Percentiles rank a stretch among this genome's conserved stretches.
Evolutionary conservation across 1,140 invertebrate genomes (phyloP).

Genomic region (Patella vulgata): DNA sequence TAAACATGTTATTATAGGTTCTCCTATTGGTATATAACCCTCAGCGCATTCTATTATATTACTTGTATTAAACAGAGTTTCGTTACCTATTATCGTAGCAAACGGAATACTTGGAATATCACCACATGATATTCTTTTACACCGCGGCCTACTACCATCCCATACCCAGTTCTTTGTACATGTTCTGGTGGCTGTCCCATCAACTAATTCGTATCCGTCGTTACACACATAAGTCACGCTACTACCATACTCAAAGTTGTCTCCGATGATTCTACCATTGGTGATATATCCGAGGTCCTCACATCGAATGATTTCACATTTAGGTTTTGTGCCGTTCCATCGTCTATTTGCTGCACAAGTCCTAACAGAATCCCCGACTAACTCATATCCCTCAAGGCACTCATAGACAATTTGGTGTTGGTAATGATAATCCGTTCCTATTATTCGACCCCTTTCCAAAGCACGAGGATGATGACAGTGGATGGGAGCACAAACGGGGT

Average conservation of each 20-base stretch:
- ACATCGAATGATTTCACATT: slow-evolving; percentile 72
- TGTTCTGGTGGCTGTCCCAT: slow-evolving; percentile 49
- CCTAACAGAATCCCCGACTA: slow-evolving; percentile 70
- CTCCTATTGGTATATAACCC: slow-evolving; percentile 74
- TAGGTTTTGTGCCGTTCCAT: slow-evolving; percentile 82
- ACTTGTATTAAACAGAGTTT: slow-evolving; percentile 32
- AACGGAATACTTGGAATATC: slow-evolving; percentile 39
- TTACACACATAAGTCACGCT: slow-evolving; percentile 68
- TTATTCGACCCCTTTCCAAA: slow-evolving; percentile 71
- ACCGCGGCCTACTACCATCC: slow-evolving; percentile 54
- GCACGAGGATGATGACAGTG: slow-evolving; percentile 53
- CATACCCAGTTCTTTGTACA: slow-evolving; percentile 61
- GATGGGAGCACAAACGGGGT: slow-evolving; percentile 68
- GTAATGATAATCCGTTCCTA: slow-evolving; percentile 69
- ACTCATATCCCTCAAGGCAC: slow-evolving; percentile 62
- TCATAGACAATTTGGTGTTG: slow-evolving; percentile 68
- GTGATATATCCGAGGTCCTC: slow-evolving; percentile 31
- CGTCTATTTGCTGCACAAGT: slow-evolving; percentile 88
- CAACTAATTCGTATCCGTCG: slow-evolving; percentile 63
- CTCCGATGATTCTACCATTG: slow-evolving; percentile 39
- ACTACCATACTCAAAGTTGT: slow-evolving; percentile 69
- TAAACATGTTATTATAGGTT: slow-evolving; percentile 32
- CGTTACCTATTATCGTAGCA: slow-evolving; percentile 33
- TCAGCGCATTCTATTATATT: slow-evolving; percentile 82
- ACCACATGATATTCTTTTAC: slow-evolving; percentile 45